Percentiles rank a stretch among this genome's conserved stretches.
Conservation (phyloP, 37 sponge, comb jelly and placozoan genomes). For the Halichondria panicea region DNA sequence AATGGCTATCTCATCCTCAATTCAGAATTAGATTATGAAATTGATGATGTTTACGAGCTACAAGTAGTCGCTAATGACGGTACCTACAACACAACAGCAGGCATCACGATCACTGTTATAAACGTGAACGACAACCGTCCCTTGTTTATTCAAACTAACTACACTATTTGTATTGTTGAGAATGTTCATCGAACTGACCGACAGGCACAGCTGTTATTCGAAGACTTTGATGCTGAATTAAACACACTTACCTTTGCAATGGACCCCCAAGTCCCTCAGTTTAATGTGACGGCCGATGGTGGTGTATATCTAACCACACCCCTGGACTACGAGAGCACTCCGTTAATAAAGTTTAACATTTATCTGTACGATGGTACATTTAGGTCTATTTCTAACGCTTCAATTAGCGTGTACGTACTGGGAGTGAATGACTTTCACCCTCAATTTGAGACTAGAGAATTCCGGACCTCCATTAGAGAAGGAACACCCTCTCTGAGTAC, state of each 20-base stretch:
- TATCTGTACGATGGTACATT: conserved; percentile 52
- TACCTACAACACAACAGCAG: conserved; percentile 31
- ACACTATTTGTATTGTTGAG: conserved; percentile 37
- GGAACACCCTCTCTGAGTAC: conserved; percentile 1
- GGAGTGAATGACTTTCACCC: conserved; percentile 65
- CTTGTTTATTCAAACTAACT: conserved; percentile 7
- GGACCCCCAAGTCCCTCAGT: not conserved
- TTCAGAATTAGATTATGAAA: conserved; percentile 51
- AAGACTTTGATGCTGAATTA: conserved; percentile 22
- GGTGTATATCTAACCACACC: conserved; percentile 19
- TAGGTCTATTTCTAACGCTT: conserved; percentile 20
- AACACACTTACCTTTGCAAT: not conserved
- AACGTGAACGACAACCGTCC: conserved; percentile 68
- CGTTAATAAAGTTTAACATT: conserved; percentile 32
- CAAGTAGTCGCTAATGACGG: conserved; percentile 30
- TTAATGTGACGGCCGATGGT: conserved; percentile 23
- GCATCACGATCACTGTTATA: conserved; percentile 24
- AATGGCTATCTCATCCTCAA: conserved; percentile 33
- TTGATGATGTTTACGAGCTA: conserved; percentile 5
- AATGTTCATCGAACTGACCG: conserved; percentile 12
- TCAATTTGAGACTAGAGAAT: conserved; percentile 8
- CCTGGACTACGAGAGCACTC: conserved; percentile 55
- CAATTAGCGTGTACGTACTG: conserved; percentile 39
- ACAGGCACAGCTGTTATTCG: conserved; percentile 12
- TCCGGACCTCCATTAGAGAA: conserved; percentile 8